Evolutionary conservation across 2,113 vertebrate species (phyloP).

Genomic region (Typhlomys cinereus): DNA sequence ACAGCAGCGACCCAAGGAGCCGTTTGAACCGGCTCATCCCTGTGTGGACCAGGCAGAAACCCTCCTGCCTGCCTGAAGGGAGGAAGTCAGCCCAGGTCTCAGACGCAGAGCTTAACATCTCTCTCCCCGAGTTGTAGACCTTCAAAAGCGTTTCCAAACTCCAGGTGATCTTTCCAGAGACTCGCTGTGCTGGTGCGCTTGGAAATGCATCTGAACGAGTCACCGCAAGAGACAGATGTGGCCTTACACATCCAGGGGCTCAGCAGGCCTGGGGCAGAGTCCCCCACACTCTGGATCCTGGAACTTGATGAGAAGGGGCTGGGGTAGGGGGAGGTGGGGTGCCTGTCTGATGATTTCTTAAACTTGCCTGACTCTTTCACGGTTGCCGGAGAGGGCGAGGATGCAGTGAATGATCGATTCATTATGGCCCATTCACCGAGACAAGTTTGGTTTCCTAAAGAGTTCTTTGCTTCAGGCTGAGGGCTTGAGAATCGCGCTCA

Average conservation of each 20-base stretch:
- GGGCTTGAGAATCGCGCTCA: conserved; percentile 41
- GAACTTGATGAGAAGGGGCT: not conserved
- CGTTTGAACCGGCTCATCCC: not conserved
- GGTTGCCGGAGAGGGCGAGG: not conserved
- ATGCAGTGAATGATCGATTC: conserved; percentile 40
- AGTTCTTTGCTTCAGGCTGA: not conserved
- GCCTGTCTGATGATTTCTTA: conserved; percentile 25
- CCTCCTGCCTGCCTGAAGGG: not conserved
- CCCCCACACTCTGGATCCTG: not conserved
- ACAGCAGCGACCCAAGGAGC: not conserved
- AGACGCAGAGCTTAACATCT: not conserved
- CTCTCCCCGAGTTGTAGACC: not conserved
- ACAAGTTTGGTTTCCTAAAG: not conserved
- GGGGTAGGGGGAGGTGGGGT: not conserved
- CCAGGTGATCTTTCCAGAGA: not conserved
- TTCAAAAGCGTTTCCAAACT: conserved; percentile 16
- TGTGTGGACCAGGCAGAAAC: not conserved
- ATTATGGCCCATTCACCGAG: conserved; percentile 30
- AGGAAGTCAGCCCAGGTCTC: not conserved
- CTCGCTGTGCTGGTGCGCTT: conserved; percentile 19
- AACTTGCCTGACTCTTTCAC: conserved; percentile 48
- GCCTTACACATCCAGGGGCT: not conserved
- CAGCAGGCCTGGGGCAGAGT: not conserved
- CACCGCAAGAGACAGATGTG: conserved; percentile 36
- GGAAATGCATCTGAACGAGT: conserved; percentile 54